Conservation (phyloP, 1,140 invertebrate genomes). For the Drosophila auraria region DNA sequence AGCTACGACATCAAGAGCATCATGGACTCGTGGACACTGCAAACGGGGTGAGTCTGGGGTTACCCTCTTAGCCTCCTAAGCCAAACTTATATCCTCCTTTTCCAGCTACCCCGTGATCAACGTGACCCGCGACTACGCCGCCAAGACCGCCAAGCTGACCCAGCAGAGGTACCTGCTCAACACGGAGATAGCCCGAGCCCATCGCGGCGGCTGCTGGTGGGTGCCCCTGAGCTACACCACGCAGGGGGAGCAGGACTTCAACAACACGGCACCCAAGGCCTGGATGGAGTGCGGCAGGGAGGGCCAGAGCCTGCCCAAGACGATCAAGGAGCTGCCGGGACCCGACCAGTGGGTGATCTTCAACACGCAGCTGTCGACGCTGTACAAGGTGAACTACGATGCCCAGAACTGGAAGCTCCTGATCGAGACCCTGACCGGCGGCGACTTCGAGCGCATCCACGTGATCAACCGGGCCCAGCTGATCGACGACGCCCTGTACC, state of each 20-base stretch:
- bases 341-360: constrained; percentile 88
- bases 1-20: constrained; percentile 88
- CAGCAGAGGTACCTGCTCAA: constrained; percentile 86
- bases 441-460: constrained; percentile 87
- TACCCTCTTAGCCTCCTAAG: no score
- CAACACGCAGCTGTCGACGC: constrained; percentile 88
- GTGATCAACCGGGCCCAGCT: constrained; percentile 92
- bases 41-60: constrained; percentile 86
- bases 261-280: constrained; percentile 87
- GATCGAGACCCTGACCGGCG: constrained; percentile 86
- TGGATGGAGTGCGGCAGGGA: constrained; percentile 87
- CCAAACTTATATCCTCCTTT: no score
- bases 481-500: constrained; percentile 91
- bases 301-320: constrained; percentile 60
- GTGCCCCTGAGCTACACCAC: constrained; percentile 89
- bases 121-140: constrained; percentile 87
- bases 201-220: constrained; percentile 86
- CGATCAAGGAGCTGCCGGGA: constrained; percentile 74
- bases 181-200: constrained; percentile 48
- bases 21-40: constrained; percentile 93
- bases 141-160: constrained; percentile 86
- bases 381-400: constrained; percentile 93
- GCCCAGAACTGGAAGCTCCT: constrained; percentile 89
- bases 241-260: constrained; percentile 88
- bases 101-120: constrained; percentile 90